Evolutionary conservation across 1,140 invertebrate species (phyloP).

Genomic region (Oppia nitens): DNA sequence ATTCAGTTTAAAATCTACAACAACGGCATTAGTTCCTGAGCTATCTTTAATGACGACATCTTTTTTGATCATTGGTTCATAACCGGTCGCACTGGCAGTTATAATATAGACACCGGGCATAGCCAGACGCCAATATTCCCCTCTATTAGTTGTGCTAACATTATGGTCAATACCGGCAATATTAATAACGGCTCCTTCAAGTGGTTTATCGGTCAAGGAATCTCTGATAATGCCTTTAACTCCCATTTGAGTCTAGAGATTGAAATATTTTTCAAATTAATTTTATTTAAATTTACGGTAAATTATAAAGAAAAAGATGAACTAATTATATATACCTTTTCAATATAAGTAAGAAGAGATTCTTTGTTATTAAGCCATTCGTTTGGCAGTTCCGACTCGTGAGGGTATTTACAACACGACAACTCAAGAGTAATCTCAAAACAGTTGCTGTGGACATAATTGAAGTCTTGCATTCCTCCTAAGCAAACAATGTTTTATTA

Average conservation of each 20-base stretch:
- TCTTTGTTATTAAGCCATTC: conserved; percentile 81
- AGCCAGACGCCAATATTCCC: conserved; percentile 66
- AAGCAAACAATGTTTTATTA: no score
- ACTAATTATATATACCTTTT: conserved; percentile 33
- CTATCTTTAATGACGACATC: conserved; percentile 6
- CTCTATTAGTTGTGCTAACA: conserved; percentile 49
- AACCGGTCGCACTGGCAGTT: conserved; percentile 52
- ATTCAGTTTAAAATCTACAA: conserved; percentile 7
- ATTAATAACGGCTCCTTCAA: conserved; percentile 19
- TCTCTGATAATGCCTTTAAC: conserved; percentile 44
- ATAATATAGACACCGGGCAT: conserved; percentile 60
- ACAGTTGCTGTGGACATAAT: conserved; percentile 84
- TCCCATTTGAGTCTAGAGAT: conserved; percentile 50
- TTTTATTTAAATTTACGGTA: background rate
- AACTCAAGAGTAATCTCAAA: conserved; percentile 93
- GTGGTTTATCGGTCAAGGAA: conserved; percentile 16
- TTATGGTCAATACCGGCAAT: conserved; percentile 39
- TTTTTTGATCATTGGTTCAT: conserved; percentile 13
- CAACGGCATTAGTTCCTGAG: background rate
- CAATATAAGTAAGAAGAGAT: conserved; percentile 64
- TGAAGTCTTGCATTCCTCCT: conserved; percentile 97
- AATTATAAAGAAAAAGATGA: background rate
- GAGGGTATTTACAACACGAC: conserved; percentile 87
- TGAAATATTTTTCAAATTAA: background rate
- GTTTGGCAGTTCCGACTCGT: conserved; percentile 41